Evolutionary conservation across 2,113 vertebrate genomes (phyloP).

Genomic region (Cyprinodon brontotheroides): DNA sequence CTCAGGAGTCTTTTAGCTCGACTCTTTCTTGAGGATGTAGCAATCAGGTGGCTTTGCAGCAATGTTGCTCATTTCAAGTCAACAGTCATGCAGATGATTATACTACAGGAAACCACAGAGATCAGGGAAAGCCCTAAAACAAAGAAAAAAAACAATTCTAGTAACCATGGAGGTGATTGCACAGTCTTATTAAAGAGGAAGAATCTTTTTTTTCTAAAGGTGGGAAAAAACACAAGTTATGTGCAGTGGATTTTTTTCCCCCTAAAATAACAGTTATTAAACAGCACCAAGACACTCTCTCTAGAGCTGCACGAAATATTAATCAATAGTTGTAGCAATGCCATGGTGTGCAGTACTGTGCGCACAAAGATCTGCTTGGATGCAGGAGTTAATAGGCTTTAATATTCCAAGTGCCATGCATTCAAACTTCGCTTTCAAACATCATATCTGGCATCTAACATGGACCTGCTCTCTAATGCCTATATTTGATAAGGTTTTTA

Average conservation of each 20-base stretch:
- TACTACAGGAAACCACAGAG: slow-evolving; percentile 45
- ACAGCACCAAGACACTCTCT: no score
- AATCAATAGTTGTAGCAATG: no score
- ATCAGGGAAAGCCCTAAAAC: background rate
- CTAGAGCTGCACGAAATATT: no score
- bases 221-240: background rate
- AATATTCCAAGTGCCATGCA: no score
- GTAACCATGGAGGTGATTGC: background rate
- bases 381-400: no score
- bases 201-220: background rate
- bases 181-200: background rate
- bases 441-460: no score
- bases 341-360: no score
- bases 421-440: no score
- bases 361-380: no score
- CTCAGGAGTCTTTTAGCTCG: background rate
- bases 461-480: no score
- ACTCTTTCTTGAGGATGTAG: background rate
- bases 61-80: background rate
- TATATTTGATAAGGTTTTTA: no score
- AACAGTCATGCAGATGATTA: slow-evolving; percentile 30
- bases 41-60: background rate
- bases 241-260: background rate
- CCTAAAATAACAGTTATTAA: no score
- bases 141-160: slow-evolving; percentile 14